Conservation (phyloP, 2,797 vertebrate species). For the Oceanodroma leucorhoa region DNA sequence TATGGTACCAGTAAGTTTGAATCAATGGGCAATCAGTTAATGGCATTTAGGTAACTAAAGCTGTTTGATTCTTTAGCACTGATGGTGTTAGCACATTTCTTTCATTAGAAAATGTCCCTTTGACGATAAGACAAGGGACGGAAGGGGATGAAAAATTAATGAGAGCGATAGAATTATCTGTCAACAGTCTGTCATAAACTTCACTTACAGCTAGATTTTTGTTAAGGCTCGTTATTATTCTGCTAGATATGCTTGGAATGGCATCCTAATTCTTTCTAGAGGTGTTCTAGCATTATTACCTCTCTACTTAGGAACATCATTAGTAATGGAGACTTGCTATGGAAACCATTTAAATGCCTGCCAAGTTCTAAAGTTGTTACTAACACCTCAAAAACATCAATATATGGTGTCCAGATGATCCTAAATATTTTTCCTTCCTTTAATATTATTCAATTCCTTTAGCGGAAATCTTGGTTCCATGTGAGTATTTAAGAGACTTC, state of each 20-base stretch:
- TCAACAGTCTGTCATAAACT: background rate
- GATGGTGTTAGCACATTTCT: background rate
- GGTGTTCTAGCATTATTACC: background rate
- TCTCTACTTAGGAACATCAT: background rate
- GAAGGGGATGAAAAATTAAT: background rate
- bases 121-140: background rate
- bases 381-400: background rate
- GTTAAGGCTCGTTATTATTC: background rate
- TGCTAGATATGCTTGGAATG: background rate
- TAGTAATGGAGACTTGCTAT: background rate
- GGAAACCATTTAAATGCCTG: background rate
- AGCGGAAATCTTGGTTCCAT: background rate
- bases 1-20: background rate
- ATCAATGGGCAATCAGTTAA: background rate
- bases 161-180: background rate
- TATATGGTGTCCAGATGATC: background rate
- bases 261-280: background rate
- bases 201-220: background rate
- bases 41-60: background rate
- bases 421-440: background rate
- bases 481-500: background rate
- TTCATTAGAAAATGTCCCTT: background rate
- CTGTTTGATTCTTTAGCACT: background rate
- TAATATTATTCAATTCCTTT: background rate
- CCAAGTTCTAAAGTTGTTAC: background rate